Base-by-base conservation (phyloP, 2,113 vertebrate species). In the Mastomys natalensis region DNA sequence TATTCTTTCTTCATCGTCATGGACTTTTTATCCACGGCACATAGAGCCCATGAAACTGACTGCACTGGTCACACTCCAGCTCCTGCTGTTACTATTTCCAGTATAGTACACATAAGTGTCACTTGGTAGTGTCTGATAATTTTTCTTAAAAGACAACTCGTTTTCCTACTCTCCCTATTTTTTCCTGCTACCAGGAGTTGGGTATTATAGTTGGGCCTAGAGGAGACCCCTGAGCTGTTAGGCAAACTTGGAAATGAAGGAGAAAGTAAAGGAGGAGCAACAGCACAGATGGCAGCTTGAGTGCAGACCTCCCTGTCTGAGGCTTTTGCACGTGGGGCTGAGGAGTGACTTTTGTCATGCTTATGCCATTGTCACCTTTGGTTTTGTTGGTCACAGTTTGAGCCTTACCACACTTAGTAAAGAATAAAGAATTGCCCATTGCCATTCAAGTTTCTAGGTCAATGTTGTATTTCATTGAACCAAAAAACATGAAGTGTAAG, bases 11-110 rank as follows among this genome's bases (percentile, higher is more conserved):
- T 82, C 9, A 37, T n/a, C 12, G 17, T 22, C 77, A 22, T 53
- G 17, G 77, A 89, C 58, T 53, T 74, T 74, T 76, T 72, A 77
- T 66, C 45, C 11, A 62, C 34, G n/a, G 40, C 37, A 62, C 29
- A 55, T 16, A 1, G 24, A 85, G 9, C 4, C 91, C 34, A 66
- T 26, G 62, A 76, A 92, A 87, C 31, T 21, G 3, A 88, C 24
- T n/a, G n/a, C n/a, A n/a, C n/a, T n/a, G n/a, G n/a, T n/a, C n/a
- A 84, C 24, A 22, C 4, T 9, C 2, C 22, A 6, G 3, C 12
- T 17, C 31, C 43, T 81, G 10, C n/a, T 43, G 37, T 37, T 77
- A 89, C 60, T 76, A 45, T 66, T 45, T 43, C 22, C 26, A 85
- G 31, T 3, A 19, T 11, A 73, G 2, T 89, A 68, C 68, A 21